A percentile compares a stretch with the other conserved stretches of the same genome.
Evolutionary conservation across 2,113 vertebrate genomes (phyloP).

Genomic region (Oncorhynchus tshawytscha): DNA sequence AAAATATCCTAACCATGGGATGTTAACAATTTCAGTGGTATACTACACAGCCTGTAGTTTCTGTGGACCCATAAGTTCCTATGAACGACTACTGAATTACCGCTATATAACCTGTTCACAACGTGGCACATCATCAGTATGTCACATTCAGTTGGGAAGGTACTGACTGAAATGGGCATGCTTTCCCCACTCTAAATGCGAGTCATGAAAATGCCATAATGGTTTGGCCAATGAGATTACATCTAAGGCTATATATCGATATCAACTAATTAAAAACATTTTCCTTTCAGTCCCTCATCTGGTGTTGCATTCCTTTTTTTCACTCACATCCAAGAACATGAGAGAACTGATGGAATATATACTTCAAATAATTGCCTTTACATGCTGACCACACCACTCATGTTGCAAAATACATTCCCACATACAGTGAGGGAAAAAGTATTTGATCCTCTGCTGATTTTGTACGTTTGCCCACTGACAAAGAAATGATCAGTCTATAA

Average conservation of each 20-base stretch:
- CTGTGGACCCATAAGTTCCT: no score
- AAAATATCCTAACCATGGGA: slow-evolving; percentile 44
- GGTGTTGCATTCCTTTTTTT: background rate
- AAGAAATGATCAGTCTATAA: no score
- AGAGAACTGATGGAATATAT: background rate
- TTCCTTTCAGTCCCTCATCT: slow-evolving; percentile 8
- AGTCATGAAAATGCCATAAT: slow-evolving; percentile 33
- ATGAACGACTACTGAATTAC: background rate
- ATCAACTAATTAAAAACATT: slow-evolving; percentile 27
- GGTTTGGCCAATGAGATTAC: slow-evolving; percentile 27
- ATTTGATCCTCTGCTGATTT: no score
- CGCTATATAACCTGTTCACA: background rate
- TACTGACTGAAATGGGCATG: background rate
- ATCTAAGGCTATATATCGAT: slow-evolving; percentile 11
- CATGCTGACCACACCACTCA: no score
- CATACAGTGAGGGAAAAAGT: no score
- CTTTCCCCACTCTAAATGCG: slow-evolving; percentile 26
- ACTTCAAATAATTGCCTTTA: slow-evolving; percentile 15
- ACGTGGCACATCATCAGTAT: background rate
- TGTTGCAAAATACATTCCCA: no score
- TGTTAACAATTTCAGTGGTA: no score
- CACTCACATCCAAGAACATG: slow-evolving; percentile 19
- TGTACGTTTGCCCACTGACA: no score
- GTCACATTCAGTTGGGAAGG: background rate
- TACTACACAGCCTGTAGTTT: no score